Conservation (phyloP, 2,797 vertebrate species). For the Rhabdomys pumilio region DNA sequence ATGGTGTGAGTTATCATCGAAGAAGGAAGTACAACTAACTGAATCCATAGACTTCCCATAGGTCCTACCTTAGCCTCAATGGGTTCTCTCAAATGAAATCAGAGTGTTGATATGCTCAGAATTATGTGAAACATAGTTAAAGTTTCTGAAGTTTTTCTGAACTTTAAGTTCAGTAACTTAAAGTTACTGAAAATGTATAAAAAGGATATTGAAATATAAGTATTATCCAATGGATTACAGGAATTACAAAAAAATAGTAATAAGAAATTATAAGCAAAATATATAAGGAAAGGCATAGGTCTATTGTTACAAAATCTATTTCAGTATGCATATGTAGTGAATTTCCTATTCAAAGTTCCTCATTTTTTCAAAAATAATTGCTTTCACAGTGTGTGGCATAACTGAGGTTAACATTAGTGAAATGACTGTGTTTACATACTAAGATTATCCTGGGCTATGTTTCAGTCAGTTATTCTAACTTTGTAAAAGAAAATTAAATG, state of each 20-base stretch:
- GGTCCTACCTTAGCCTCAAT: background rate
- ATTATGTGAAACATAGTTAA: no score
- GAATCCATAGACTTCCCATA: background rate
- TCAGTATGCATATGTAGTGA: background rate
- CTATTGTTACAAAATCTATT: background rate
- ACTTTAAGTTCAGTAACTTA: no score
- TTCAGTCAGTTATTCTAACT: conserved; percentile 25
- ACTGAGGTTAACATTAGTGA: background rate
- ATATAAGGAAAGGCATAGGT: background rate
- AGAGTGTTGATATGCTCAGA: background rate
- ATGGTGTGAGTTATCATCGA: background rate
- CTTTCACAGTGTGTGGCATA: background rate
- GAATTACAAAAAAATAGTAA: background rate
- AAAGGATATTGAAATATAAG: background rate
- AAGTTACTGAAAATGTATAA: background rate
- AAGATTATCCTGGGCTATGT: background rate
- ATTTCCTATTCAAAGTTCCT: background rate
- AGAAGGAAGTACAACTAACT: background rate
- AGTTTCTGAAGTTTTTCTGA: no score
- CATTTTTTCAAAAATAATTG: conserved; percentile 29
- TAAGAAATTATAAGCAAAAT: background rate
- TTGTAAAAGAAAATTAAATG: background rate
- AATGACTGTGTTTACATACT: background rate
- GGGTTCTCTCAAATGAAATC: background rate
- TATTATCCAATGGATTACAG: background rate